Evolutionary conservation across 2,113 vertebrate species (phyloP).

Genomic region (Bubo blakistoni): DNA sequence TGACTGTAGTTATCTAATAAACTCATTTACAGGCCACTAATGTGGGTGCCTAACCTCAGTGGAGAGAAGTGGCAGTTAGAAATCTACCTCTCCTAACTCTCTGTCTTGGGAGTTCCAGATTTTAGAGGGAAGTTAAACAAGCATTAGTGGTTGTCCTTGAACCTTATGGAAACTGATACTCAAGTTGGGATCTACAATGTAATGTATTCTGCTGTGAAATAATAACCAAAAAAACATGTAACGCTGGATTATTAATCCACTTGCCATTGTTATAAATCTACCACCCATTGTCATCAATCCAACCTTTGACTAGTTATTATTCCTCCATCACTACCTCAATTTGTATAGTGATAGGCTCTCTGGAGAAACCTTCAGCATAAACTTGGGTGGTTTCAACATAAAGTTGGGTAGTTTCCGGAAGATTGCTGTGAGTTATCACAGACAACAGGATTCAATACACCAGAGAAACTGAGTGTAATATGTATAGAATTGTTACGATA

Average conservation of each 20-base stretch:
- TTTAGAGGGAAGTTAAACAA: not conserved
- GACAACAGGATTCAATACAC: not conserved
- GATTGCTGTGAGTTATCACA: not conserved
- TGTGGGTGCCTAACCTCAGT: not conserved
- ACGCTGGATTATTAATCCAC: not conserved
- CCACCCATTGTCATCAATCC: not conserved
- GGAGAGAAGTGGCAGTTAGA: not conserved
- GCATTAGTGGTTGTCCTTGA: not conserved
- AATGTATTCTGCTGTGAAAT: not conserved
- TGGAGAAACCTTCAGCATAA: not conserved
- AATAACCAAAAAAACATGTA: not conserved
- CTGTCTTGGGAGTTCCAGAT: not conserved
- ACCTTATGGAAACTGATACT: not conserved
- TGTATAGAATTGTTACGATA: not conserved
- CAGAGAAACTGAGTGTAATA: not conserved
- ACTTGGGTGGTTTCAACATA: not conserved
- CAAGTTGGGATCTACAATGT: fast-evolving
- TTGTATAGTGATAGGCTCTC: not conserved
- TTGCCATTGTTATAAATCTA: not conserved
- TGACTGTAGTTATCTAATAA: not conserved
- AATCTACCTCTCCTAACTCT: not conserved
- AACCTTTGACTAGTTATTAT: not conserved
- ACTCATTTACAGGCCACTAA: not conserved
- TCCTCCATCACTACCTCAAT: not conserved
- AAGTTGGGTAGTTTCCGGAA: not conserved